Conservation (phyloP, 2,113 vertebrate genomes). For the Carassius carassius region DNA sequence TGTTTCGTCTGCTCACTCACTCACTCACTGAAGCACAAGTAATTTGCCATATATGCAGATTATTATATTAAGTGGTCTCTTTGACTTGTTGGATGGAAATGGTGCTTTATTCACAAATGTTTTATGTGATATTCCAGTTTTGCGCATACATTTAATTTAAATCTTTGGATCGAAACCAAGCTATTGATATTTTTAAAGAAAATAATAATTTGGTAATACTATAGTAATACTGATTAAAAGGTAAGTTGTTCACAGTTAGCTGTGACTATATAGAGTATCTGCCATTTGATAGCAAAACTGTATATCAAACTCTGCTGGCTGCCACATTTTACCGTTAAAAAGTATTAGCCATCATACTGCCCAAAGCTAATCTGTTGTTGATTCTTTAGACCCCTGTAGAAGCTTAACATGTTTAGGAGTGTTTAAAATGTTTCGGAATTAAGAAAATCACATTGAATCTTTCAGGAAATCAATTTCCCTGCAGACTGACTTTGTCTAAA, state of each 20-base stretch:
- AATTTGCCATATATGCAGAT: too few species aligned
- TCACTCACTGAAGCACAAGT: too few species aligned
- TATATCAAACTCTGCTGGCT: neutral
- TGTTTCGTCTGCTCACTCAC: too few species aligned
- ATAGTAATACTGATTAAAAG: neutral
- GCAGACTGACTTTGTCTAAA: constrained; percentile 42
- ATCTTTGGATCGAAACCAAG: too few species aligned
- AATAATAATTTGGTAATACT: too few species aligned
- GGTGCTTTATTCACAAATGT: too few species aligned
- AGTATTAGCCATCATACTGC: neutral
- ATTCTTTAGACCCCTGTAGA: neutral
- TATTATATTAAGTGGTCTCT: too few species aligned
- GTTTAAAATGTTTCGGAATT: neutral
- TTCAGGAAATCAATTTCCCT: constrained; percentile 42
- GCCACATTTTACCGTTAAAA: neutral
- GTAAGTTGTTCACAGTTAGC: neutral
- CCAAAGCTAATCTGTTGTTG: neutral
- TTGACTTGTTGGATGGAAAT: too few species aligned
- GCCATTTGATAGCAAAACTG: neutral
- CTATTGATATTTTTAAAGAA: neutral
- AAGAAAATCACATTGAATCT: neutral
- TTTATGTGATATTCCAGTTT: too few species aligned
- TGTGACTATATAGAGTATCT: neutral
- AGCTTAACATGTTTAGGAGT: neutral
- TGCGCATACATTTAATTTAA: too few species aligned